Evolutionary conservation across 2,888 invertebrate genomes (phyloP), one percentile per base, ranked within the genome.

Genomic region (Latrodectus hesperus): DNA sequence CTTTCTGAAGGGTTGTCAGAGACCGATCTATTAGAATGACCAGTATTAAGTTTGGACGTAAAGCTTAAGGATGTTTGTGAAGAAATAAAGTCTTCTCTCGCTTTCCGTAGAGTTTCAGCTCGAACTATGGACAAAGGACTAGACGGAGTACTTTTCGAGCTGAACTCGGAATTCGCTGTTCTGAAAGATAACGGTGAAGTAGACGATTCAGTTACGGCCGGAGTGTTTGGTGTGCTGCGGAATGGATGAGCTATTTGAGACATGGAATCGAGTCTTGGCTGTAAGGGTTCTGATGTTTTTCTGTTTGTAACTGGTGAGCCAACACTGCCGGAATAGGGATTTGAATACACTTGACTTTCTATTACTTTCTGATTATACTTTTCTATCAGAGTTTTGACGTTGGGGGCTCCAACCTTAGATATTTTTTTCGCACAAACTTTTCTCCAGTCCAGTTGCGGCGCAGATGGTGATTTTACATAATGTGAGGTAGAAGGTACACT

Each of bases 81-180:
- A 6, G 83, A 79, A 17, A 89, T 89, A 22, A 89, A 89, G n/a
- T 86, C 9, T 72, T 89, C 86, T 83, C 80, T 89, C 6, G 89
- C 89, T 72, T 22, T 83, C 38, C 22, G 70, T 2, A 89, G 10
- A n/a, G 86, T 83, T 75, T 79, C 75, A 52, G 71, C 64, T 60
- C 89, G 68, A 0, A 80, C 84, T 11, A 70, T 17, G 9, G 82
- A 82, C 9, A 55, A 1, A 11, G 85, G 85, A 71, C 89, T 89
- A 14, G 71, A 60, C 1, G 83, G 84, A 14, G 88, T 71, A 52
- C 64, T 84, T 52, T 38, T 72, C 1, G 76, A 8, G 12, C 64
- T 51, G 10, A 60, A 70, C 49, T 82, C 67, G 4, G 74, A 26
- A n/a, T 26, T 55, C 10, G 64, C 60, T 9, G 79, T 26, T 68